phyloP scores from a whole-genome alignment of 2,113 vertebrate genomes.

The Tyto alba region DNA sequence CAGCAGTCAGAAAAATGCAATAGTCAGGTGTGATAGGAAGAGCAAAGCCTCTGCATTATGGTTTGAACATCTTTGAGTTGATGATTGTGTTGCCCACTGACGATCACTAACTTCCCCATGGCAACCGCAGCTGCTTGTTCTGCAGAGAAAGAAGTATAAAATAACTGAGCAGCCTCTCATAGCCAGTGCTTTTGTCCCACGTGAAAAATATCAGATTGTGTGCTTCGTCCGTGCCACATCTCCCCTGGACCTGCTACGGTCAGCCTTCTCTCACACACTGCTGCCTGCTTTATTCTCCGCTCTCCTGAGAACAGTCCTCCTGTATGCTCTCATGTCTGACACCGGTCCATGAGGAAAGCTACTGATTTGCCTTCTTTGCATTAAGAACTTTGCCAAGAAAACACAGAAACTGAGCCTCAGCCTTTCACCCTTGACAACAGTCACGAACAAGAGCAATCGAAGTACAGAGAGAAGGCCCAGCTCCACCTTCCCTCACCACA shows the following conservation, averaged over 20 bases:
- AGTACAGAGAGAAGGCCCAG: background rate
- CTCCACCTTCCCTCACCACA: background rate
- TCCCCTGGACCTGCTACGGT: background rate
- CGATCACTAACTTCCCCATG: slow-evolving; percentile 15
- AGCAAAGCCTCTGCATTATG: background rate
- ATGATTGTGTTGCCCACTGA: background rate
- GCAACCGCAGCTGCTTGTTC: slow-evolving; percentile 7
- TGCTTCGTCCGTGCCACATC: background rate
- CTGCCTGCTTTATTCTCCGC: background rate
- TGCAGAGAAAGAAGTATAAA: background rate
- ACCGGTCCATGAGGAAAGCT: background rate
- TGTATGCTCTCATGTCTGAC: background rate
- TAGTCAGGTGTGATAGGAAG: background rate
- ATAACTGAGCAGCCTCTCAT: background rate
- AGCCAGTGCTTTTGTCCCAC: background rate
- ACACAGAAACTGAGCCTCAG: background rate
- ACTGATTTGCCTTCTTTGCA: background rate
- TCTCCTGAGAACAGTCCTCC: background rate
- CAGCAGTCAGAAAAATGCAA: background rate
- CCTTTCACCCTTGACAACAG: background rate
- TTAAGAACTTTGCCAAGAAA: background rate
- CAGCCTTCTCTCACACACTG: background rate
- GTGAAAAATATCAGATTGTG: background rate
- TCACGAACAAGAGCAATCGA: background rate
- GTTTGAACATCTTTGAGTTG: background rate